Percentiles rank a stretch among this genome's conserved stretches.
Evolutionary conservation across 1,140 invertebrate species (phyloP).

Genomic region (Drosophila pectinifera): DNA sequence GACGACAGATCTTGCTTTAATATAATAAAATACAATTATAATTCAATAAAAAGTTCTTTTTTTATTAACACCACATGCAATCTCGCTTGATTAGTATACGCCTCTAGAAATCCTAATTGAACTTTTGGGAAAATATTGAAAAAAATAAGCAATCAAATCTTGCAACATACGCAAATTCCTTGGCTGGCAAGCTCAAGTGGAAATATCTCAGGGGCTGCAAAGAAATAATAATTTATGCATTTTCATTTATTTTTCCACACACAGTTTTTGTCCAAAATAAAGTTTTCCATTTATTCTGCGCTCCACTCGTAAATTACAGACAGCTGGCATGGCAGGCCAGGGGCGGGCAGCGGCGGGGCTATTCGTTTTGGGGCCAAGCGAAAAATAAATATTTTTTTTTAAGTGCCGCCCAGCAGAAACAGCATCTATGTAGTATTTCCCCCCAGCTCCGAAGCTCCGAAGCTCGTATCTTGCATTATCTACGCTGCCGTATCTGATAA

Average conservation of each 20-base stretch:
- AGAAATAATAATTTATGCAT: conserved; percentile 48
- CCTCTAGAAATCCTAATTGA: conserved; percentile 8
- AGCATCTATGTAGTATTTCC: conserved; percentile 36
- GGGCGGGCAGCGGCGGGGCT: not conserved
- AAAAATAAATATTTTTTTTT: conserved; percentile 65
- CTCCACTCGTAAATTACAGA: conserved; percentile 63
- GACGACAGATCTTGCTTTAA: too few relatives aligned
- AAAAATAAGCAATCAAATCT: conserved; percentile 36
- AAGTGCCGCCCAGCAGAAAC: conserved; percentile 50
- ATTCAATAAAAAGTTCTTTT: too few relatives aligned
- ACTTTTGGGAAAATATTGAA: conserved; percentile 1
- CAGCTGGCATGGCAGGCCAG: conserved; percentile 1
- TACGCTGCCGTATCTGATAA: conserved; percentile 72
- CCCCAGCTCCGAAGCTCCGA: not conserved
- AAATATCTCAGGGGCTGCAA: conserved; percentile 21
- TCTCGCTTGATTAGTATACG: not conserved
- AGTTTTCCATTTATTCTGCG: conserved; percentile 48
- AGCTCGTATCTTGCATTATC: conserved; percentile 57
- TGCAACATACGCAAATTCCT: conserved; percentile 22
- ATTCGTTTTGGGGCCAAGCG: conserved; percentile 22
- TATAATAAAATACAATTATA: too few relatives aligned
- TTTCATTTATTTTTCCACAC: conserved; percentile 45
- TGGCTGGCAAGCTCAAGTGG: not conserved
- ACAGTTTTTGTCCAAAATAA: conserved; percentile 29
- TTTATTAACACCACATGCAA: not conserved